Evolutionary conservation across 2,113 vertebrate species (phyloP).

Genomic region (Meleagris gallopavo): DNA sequence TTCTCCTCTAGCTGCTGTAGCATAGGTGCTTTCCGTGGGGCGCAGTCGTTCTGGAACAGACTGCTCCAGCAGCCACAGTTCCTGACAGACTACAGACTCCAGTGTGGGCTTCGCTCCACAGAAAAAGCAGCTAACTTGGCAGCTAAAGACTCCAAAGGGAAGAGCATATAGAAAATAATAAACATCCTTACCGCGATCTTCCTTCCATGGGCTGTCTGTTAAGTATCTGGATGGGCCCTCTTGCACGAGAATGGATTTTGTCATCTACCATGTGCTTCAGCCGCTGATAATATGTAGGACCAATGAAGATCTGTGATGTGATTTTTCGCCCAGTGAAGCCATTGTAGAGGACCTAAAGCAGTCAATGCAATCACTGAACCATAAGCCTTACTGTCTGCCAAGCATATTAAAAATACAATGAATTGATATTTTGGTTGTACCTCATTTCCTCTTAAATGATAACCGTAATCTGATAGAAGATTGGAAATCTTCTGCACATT

Average conservation of each 20-base stretch:
- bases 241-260: slow-evolving; percentile 96
- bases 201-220: slow-evolving; percentile 99
- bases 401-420: neutral
- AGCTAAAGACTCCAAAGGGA: neutral
- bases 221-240: slow-evolving; percentile 98
- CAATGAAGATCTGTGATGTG: slow-evolving; percentile 98
- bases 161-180: neutral
- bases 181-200: slow-evolving; percentile 88
- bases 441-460: slow-evolving; percentile 98
- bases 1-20: neutral
- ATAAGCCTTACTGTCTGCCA: neutral
- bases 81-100: neutral
- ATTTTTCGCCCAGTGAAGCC: slow-evolving; percentile 98
- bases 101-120: fast-evolving
- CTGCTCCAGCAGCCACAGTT: neutral
- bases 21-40: fast-evolving
- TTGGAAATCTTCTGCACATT: slow-evolving; percentile 99
- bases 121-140: neutral
- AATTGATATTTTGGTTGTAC: slow-evolving; percentile 64
- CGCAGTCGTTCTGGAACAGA: neutral
- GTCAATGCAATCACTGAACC: neutral
- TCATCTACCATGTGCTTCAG: slow-evolving; percentile 99
- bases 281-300: slow-evolving; percentile 96
- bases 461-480: slow-evolving; percentile 95
- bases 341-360: slow-evolving; percentile 92